phyloP scores from a whole-genome alignment of 37 sponge, comb jelly and placozoan genomes.

The Crambe crambe region DNA sequence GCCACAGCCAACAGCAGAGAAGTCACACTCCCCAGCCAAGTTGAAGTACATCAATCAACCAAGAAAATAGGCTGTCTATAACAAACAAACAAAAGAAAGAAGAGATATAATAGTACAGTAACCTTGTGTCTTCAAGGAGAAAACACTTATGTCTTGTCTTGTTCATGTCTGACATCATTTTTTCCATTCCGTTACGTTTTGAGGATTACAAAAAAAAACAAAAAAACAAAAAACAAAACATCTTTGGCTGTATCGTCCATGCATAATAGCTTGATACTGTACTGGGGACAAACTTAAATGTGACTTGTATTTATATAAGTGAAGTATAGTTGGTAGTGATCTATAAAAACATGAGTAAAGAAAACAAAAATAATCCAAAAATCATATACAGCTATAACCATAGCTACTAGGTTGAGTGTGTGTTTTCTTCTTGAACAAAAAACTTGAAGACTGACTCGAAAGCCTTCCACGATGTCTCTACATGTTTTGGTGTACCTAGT shows the following conservation, averaged over 20 bases:
- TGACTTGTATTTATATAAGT: too few relatives aligned
- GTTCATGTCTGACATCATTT: too few relatives aligned
- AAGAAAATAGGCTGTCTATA: constrained; percentile 3
- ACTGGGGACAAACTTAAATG: too few relatives aligned
- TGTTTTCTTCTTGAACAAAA: constrained; percentile 33
- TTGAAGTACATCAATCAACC: constrained; percentile 41
- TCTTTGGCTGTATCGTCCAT: too few relatives aligned
- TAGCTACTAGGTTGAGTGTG: not conserved
- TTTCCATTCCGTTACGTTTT: too few relatives aligned
- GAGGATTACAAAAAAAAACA: too few relatives aligned
- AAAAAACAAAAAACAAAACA: too few relatives aligned
- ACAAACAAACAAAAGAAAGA: not conserved
- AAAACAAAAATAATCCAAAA: too few relatives aligned
- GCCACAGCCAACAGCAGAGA: constrained; percentile 62
- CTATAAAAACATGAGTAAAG: too few relatives aligned
- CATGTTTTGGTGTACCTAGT: constrained; percentile 70
- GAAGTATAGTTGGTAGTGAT: too few relatives aligned
- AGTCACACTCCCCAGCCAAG: constrained; percentile 33
- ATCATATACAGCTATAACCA: too few relatives aligned
- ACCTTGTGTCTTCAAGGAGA: not conserved
- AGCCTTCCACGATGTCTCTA: constrained; percentile 75
- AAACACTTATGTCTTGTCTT: not conserved
- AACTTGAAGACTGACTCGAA: constrained; percentile 70
- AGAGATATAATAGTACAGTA: not conserved
- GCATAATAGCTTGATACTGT: too few relatives aligned